phyloP scores from a whole-genome alignment of 2,888 invertebrate genomes.

The Vesta saturnalis region DNA sequence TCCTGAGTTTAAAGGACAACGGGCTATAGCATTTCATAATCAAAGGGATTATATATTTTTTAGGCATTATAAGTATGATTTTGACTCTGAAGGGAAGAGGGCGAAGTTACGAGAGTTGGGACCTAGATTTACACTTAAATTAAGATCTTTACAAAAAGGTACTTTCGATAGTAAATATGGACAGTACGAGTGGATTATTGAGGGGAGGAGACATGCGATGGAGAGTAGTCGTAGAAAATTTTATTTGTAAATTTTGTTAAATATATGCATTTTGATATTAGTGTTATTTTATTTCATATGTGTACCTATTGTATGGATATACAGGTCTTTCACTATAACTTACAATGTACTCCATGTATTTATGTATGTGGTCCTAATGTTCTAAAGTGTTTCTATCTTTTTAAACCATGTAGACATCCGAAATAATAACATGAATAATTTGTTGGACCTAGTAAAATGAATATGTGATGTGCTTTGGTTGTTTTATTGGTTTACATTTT shows the following conservation, averaged over 20 bases:
- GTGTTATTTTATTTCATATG: too few species aligned
- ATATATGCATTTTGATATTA: too few species aligned
- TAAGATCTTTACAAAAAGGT: constrained; percentile 94
- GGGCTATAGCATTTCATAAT: constrained; percentile 98
- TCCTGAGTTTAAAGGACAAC: constrained; percentile 92
- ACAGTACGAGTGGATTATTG: constrained; percentile 95
- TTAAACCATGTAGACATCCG: too few species aligned
- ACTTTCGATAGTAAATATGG: constrained; percentile 97
- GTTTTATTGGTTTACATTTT: too few species aligned
- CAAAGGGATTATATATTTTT: constrained; percentile 99
- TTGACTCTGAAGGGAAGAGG: constrained; percentile 80
- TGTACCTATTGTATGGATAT: too few species aligned
- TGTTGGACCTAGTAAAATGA: too few species aligned
- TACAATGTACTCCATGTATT: too few species aligned
- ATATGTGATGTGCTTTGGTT: too few species aligned
- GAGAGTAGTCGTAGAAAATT: constrained; percentile 93
- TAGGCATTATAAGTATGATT: constrained; percentile 82
- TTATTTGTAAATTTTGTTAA: constrained; percentile 74
- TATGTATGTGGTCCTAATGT: too few species aligned
- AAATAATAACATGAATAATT: too few species aligned
- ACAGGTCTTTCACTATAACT: too few species aligned
- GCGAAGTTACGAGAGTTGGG: constrained; percentile 91
- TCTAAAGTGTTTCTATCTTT: too few species aligned
- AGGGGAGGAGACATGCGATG: constrained; percentile 91
- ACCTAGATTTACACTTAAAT: constrained; percentile 93